Conservation (phyloP, 2,888 invertebrate genomes). For the Acleris holmiana region DNA sequence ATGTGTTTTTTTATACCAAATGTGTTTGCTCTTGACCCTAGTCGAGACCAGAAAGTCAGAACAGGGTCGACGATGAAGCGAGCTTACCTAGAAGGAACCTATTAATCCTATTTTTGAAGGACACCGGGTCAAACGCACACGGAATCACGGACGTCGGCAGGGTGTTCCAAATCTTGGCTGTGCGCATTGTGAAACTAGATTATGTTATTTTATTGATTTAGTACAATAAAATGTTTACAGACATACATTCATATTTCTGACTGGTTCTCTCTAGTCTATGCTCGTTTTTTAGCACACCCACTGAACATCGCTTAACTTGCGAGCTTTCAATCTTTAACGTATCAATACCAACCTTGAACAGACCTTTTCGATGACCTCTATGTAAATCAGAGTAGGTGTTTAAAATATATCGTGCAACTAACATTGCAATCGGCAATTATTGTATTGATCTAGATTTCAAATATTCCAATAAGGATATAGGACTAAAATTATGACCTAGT, state of each 20-base stretch:
- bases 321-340: slow-evolving; percentile 30
- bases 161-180: no score
- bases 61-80: no score
- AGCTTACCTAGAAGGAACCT: no score
- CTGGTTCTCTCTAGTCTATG: slow-evolving; percentile 15
- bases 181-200: no score
- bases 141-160: no score
- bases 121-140: no score
- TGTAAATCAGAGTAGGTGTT: slow-evolving; percentile 31
- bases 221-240: no score
- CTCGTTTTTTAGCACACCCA: slow-evolving; percentile 32
- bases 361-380: slow-evolving; percentile 31
- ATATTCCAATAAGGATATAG: slow-evolving; percentile 17
- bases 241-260: not conserved
- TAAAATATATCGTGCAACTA: slow-evolving; percentile 24
- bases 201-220: no score
- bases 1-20: no score
- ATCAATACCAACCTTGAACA: slow-evolving; percentile 27
- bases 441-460: slow-evolving; percentile 21
- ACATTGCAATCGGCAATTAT: slow-evolving; percentile 23
- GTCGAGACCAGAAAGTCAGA: no score
- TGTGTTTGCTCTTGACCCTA: no score
- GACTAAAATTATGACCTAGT: slow-evolving; percentile 13
- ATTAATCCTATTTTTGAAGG: no score
- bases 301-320: slow-evolving; percentile 8